Percentiles rank a stretch among this genome's conserved stretches.
Evolutionary conservation across 2,888 invertebrate species (phyloP).

Genomic region (Drosophila cognata): DNA sequence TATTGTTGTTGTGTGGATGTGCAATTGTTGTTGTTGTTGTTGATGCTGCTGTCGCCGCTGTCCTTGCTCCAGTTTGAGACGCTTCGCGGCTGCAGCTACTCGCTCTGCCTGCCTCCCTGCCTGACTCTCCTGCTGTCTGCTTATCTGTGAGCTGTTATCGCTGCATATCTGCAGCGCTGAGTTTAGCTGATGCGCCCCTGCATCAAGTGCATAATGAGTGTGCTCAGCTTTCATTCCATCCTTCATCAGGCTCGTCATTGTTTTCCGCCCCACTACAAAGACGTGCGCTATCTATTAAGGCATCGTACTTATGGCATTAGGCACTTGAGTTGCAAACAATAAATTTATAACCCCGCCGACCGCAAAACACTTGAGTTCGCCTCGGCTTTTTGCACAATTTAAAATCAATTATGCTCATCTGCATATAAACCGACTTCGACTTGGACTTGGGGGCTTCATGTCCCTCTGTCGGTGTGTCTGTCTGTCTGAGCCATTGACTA

Average conservation of each 20-base stretch:
- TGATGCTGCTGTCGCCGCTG: constrained; percentile 40
- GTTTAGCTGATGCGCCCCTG: constrained; percentile 27
- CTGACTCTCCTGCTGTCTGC: constrained; percentile 22
- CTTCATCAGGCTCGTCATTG: constrained; percentile 13
- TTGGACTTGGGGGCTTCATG: constrained; percentile 59
- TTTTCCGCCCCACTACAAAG: background rate
- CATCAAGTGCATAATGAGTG: constrained; percentile 70
- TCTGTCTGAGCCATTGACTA: constrained; percentile 8
- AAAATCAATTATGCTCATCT: constrained; percentile 82
- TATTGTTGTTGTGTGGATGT: constrained; percentile 45
- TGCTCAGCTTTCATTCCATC: constrained; percentile 43
- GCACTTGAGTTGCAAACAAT: constrained; percentile 55
- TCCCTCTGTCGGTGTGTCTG: background rate
- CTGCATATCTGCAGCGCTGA: constrained; percentile 54
- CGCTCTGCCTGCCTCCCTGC: background rate
- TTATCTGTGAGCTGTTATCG: constrained; percentile 68
- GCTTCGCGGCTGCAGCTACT: constrained; percentile 39
- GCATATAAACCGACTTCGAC: constrained; percentile 74
- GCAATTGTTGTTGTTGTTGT: constrained; percentile 63
- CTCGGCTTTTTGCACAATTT: constrained; percentile 55
- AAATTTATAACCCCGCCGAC: constrained; percentile 7
- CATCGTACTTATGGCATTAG: constrained; percentile 53
- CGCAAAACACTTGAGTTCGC: constrained; percentile 1
- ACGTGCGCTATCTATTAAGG: constrained; percentile 59
- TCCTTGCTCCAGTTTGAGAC: constrained; percentile 72